Evolutionary conservation across 2,888 invertebrate genomes (phyloP).

Genomic region (Priapulus caudatus): DNA sequence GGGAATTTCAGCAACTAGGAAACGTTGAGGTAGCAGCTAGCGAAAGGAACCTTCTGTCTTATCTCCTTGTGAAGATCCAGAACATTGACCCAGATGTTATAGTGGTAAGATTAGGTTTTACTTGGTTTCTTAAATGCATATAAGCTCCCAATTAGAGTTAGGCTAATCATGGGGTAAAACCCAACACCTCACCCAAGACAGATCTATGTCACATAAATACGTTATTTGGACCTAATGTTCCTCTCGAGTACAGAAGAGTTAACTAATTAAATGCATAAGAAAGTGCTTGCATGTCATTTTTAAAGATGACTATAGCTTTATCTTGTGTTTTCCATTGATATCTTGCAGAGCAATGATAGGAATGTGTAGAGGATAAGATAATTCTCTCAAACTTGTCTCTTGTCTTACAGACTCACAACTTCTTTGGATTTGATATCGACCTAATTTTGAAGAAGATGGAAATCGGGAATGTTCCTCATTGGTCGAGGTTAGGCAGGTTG

Average conservation of each 20-base stretch:
- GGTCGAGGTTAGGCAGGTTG: conserved; percentile 79
- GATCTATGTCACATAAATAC: too few relatives aligned
- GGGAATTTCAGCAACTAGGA: conserved; percentile 32
- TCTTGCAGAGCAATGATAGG: too few relatives aligned
- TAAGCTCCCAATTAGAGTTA: background rate
- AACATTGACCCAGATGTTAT: conserved; percentile 85
- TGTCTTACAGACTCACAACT: conserved; percentile 70
- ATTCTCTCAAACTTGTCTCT: too few relatives aligned
- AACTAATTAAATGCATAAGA: too few relatives aligned
- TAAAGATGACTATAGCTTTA: too few relatives aligned
- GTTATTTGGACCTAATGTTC: too few relatives aligned
- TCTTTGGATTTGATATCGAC: conserved; percentile 76
- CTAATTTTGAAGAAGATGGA: conserved; percentile 72
- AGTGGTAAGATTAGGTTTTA: conserved; percentile 42
- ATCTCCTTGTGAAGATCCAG: conserved; percentile 70
- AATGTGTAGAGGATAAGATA: too few relatives aligned
- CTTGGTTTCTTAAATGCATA: background rate
- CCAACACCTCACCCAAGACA: too few relatives aligned
- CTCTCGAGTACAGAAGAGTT: too few relatives aligned
- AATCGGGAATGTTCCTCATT: conserved; percentile 57
- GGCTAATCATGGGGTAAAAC: conserved; percentile 1
- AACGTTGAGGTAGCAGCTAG: conserved; percentile 64
- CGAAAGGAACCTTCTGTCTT: conserved; percentile 72
- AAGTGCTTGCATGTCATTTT: too few relatives aligned
- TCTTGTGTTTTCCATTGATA: too few relatives aligned